Conservation (phyloP, 1,140 invertebrate species). For the Apis florea region DNA sequence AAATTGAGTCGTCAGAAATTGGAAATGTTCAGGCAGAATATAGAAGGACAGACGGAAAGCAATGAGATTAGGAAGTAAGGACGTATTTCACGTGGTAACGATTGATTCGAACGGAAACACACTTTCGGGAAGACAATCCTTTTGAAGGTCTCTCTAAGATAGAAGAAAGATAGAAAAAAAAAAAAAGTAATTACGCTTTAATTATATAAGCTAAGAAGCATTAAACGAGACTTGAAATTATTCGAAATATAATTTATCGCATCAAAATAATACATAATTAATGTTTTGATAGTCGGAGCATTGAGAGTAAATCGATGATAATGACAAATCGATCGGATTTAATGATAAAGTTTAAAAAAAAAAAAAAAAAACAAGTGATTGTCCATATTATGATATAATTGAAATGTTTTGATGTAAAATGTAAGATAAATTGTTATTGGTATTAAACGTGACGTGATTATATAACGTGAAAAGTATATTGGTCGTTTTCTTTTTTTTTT, state of each 20-base stretch:
- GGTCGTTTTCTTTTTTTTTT: neutral
- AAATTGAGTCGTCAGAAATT: neutral
- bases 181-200: neutral
- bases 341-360: neutral
- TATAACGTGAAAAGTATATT: neutral
- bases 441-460: slow-evolving; percentile 10
- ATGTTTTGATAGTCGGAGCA: neutral
- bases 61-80: too few species aligned
- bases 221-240: slow-evolving; percentile 9
- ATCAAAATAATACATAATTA: neutral
- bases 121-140: slow-evolving; percentile 7
- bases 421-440: neutral
- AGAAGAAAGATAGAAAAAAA: neutral
- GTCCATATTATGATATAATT: neutral
- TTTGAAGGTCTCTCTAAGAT: neutral
- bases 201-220: neutral
- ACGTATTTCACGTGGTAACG: neutral
- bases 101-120: slow-evolving; percentile 8
- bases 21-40: too few species aligned
- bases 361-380: too few species aligned
- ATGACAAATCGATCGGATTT: neutral
- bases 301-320: neutral
- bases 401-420: neutral
- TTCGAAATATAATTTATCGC: neutral
- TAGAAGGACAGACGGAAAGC: neutral